Evolutionary conservation across 2,888 invertebrate genomes (phyloP).

Genomic region (Tenthredo mesomela): DNA sequence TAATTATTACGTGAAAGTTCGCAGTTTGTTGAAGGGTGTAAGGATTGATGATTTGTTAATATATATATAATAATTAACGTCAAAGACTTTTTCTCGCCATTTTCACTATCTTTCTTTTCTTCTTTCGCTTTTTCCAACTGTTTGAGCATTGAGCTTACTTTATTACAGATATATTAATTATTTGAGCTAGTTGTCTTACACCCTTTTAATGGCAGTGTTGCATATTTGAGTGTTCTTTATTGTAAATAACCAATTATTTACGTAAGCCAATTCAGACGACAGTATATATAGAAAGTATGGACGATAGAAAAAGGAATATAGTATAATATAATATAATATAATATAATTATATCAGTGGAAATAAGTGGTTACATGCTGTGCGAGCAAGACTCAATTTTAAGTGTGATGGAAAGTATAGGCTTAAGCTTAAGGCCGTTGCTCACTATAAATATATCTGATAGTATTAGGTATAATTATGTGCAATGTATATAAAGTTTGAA

Average conservation of each 20-base stretch:
- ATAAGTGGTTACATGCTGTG: conserved; percentile 66
- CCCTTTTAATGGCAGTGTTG: conserved; percentile 21
- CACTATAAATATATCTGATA: neutral
- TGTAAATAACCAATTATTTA: conserved; percentile 29
- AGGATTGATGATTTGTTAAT: neutral
- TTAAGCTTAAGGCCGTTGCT: conserved; percentile 53
- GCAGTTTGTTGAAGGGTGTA: conserved; percentile 28
- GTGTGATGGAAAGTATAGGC: conserved; percentile 61
- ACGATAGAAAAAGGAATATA: conserved; percentile 13
- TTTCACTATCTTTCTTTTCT: too few species aligned
- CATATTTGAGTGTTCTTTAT: conserved; percentile 15
- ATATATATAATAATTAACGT: neutral
- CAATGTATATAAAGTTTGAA: neutral
- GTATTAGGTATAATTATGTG: neutral
- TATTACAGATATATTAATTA: neutral
- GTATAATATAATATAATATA: conserved; percentile 18
- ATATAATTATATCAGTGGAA: conserved; percentile 38
- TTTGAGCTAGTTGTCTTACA: neutral
- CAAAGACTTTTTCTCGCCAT: neutral
- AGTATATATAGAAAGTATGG: conserved; percentile 30
- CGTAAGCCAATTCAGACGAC: conserved; percentile 36
- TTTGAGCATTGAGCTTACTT: neutral
- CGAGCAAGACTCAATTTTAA: conserved; percentile 63
- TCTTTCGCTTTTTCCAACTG: neutral
- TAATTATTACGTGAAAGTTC: neutral